Conservation (phyloP, 2,888 invertebrate genomes). For the Pollenia amentaria region DNA sequence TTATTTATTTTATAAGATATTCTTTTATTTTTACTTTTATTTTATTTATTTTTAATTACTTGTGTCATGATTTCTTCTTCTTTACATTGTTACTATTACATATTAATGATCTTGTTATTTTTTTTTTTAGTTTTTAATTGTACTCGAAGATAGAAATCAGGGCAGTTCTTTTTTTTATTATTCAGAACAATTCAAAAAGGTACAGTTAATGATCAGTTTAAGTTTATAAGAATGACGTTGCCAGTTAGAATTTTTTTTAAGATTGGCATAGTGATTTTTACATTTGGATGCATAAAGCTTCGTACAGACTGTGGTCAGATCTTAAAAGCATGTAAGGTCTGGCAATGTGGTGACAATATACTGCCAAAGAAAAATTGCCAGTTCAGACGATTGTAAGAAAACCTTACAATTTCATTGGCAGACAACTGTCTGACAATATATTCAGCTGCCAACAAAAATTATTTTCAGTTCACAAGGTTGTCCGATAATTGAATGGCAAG, state of each 20-base stretch:
- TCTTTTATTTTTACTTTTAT: constrained; percentile 38
- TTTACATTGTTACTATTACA: constrained; percentile 44
- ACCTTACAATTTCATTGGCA: too few species aligned
- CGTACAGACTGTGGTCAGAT: too few species aligned
- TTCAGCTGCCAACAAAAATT: too few species aligned
- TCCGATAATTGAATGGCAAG: too few species aligned
- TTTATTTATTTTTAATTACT: constrained; percentile 65
- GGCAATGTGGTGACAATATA: too few species aligned
- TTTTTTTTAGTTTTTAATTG: constrained; percentile 11
- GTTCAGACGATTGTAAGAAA: too few species aligned
- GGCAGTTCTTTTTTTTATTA: constrained; percentile 6
- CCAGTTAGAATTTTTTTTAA: background rate
- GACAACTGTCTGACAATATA: too few species aligned
- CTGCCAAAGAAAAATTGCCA: too few species aligned
- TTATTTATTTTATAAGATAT: constrained; percentile 12
- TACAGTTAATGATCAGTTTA: background rate
- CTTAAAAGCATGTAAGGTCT: too few species aligned
- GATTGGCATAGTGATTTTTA: background rate
- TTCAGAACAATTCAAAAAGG: background rate
- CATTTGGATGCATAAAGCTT: background rate
- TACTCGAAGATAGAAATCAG: constrained; percentile 33
- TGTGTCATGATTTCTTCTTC: constrained; percentile 53
- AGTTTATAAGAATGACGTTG: background rate
- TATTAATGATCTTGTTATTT: constrained; percentile 60
- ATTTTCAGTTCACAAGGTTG: too few species aligned